Evolutionary conservation across 2,888 invertebrate genomes (phyloP), one percentile per base, ranked within the genome.

Genomic region (Lydus trimaculatus): DNA sequence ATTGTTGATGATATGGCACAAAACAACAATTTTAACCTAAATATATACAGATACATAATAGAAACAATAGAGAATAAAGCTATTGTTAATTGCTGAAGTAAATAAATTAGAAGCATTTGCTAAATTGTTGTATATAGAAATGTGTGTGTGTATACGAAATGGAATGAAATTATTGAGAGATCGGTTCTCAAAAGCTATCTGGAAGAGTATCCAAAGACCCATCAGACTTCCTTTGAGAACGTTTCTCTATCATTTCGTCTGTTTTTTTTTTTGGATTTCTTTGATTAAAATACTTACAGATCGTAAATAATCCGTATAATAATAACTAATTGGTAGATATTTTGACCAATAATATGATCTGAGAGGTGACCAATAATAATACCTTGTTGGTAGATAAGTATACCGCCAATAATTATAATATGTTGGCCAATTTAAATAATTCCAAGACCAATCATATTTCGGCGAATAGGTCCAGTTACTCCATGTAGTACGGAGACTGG

Each of bases 371-470:
- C 64, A 69, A 65, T 36, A 33, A 58, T 25, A 31, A 28, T 36
- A 36, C 25, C 36, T 61, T 33, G 61, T 25, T 36, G 61, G 20
- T 39, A 61, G 61, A 36, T 61, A 61, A 39, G 23, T 33, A 36
- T 60, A 60, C 9, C 31, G 31, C 60, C 60, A 61, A 61, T 52
- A 31, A 52, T 33, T 11, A 56, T 52, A 23, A 56, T 63, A 63
- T 25, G 25, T 56, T 43, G 80, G 80, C 78, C 79, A 79, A 65
- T 79, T 78, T 1, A 77, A 76, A 58, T 75, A 74, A 64, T 75
- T 77, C 75, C 56, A 56, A 59, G 23, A 63, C 43, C 61, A 61
- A 63, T 73, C 0, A 17, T 43, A 70, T 56, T 36, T 63, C 39
- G 72, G 69, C 71, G 65, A 72, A 65, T 66, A 71, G 36, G 28